Conservation (phyloP, 1,140 invertebrate species). For the Ptiloglossa arizonensis region DNA sequence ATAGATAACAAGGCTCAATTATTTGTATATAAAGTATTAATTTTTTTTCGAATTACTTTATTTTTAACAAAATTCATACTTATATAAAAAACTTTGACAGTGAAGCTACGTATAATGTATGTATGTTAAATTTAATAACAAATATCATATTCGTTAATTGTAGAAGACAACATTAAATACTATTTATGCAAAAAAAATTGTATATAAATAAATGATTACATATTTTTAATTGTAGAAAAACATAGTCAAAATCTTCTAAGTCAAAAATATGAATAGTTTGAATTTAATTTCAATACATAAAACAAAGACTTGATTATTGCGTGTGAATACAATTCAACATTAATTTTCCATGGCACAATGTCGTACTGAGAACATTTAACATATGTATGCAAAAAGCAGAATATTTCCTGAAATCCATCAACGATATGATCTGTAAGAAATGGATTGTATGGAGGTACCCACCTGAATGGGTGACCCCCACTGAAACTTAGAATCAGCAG, state of each 20-base stretch:
- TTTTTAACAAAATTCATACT: conserved; percentile 13
- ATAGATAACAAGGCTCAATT: conserved; percentile 22
- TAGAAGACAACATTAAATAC: conserved; percentile 11
- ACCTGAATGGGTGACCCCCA: conserved; percentile 76
- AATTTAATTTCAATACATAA: not conserved
- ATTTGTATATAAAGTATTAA: conserved; percentile 24
- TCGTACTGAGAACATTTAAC: conserved; percentile 8
- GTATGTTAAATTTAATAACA: conserved; percentile 27
- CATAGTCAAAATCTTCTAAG: conserved; percentile 3
- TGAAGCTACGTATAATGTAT: not conserved
- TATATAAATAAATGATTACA: conserved; percentile 23
- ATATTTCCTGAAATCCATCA: conserved; percentile 31
- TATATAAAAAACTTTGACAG: conserved; percentile 11
- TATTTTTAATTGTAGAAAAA: not conserved
- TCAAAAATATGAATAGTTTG: not conserved
- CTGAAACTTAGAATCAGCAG: conserved; percentile 54
- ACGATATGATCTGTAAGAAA: conserved; percentile 54
- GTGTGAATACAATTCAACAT: conserved; percentile 21
- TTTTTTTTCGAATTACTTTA: conserved; percentile 16
- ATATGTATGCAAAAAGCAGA: conserved; percentile 7
- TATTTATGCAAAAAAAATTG: conserved; percentile 7
- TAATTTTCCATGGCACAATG: conserved; percentile 29
- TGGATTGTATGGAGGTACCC: conserved; percentile 69
- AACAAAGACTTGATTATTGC: conserved; percentile 12
- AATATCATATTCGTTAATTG: conserved; percentile 20